Percentiles rank a stretch among this genome's conserved stretches.
Conservation (phyloP, 2,888 invertebrate species). For the Gymnocheta viridis region DNA sequence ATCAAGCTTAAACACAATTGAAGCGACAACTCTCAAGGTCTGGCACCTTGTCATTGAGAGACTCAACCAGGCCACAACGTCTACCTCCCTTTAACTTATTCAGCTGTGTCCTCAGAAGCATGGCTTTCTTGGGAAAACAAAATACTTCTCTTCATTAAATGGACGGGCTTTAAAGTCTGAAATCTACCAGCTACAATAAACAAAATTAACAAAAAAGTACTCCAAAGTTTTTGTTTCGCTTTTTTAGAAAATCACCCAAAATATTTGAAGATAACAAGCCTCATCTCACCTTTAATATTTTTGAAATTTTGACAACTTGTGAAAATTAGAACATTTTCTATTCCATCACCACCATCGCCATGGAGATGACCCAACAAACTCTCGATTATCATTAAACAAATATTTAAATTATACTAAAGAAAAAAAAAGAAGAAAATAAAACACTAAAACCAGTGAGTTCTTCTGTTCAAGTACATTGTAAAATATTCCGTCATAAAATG, state of each 20-base stretch:
- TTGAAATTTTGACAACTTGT: slow-evolving; percentile 78
- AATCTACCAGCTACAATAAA: too few species aligned
- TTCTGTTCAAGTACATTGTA: slow-evolving; percentile 41
- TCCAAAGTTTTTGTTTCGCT: background rate
- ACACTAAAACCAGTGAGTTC: slow-evolving; percentile 36
- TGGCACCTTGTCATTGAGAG: too few species aligned
- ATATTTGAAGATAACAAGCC: slow-evolving; percentile 51
- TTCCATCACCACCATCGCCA: background rate
- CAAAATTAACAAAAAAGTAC: background rate
- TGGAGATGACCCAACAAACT: background rate
- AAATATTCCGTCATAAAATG: slow-evolving; percentile 68
- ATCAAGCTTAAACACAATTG: background rate
- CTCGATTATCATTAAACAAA: slow-evolving; percentile 64
- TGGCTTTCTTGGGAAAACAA: background rate
- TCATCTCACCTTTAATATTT: slow-evolving; percentile 55
- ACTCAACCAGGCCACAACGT: too few species aligned
- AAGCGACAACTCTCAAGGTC: background rate
- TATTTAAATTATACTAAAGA: slow-evolving; percentile 58
- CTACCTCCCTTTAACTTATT: too few species aligned
- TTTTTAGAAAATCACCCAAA: background rate
- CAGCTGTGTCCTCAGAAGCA: too few species aligned
- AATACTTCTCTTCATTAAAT: too few species aligned
- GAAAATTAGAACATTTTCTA: slow-evolving; percentile 73
- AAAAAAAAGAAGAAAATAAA: background rate
- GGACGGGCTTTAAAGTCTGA: too few species aligned